Conservation (phyloP, 2,113 vertebrate species). For the Psittacula cyanocephala region DNA sequence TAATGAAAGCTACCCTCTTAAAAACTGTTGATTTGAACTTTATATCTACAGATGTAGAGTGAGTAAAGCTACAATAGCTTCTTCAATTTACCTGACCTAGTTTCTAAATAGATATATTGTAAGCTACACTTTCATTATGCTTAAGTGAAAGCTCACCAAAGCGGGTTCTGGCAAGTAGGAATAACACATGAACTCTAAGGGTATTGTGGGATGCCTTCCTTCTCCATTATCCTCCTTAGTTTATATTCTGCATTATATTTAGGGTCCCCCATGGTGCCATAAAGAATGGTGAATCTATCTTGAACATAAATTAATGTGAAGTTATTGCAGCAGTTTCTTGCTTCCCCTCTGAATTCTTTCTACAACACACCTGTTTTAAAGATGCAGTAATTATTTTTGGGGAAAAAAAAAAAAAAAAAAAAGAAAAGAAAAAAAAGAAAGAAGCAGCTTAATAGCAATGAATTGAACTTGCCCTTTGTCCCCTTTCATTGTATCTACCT, state of each 20-base stretch:
- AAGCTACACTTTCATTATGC: neutral
- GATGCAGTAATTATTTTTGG: neutral
- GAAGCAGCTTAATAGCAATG: neutral
- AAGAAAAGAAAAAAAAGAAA: neutral
- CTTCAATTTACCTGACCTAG: slow-evolving; percentile 20
- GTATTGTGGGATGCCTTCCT: neutral
- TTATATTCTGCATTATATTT: slow-evolving; percentile 26
- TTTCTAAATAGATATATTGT: neutral
- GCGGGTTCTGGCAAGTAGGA: neutral
- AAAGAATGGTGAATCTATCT: neutral
- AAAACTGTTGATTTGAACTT: neutral
- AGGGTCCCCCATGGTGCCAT: neutral
- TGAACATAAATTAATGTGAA: slow-evolving; percentile 34
- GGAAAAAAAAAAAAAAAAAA: neutral
- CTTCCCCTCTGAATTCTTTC: slow-evolving; percentile 5
- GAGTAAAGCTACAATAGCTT: neutral
- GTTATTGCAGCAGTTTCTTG: neutral
- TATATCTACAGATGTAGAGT: neutral
- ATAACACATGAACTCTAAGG: neutral
- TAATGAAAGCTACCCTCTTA: neutral
- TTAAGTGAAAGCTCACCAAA: neutral
- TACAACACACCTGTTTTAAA: neutral
- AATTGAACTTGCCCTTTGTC: slow-evolving; percentile 13
- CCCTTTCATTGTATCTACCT: slow-evolving; percentile 27
- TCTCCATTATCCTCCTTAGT: slow-evolving; percentile 12